phyloP scores from a whole-genome alignment of 2,888 invertebrate species.

The Sminthurinus aureus region DNA sequence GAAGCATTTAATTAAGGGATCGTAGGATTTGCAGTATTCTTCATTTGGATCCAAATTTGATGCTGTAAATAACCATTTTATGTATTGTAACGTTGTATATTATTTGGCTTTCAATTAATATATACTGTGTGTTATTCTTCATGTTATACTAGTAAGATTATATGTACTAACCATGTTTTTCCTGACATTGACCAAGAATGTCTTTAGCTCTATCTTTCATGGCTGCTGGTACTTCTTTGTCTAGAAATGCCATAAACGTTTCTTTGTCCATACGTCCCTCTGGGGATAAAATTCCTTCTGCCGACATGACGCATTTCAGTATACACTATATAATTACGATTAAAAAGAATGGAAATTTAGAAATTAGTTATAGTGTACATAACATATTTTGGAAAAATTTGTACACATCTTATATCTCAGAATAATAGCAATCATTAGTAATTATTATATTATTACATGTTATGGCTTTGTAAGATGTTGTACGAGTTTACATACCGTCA shows the following conservation, averaged over 20 bases:
- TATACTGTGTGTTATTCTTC: neutral
- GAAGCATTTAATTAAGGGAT: slow-evolving; percentile 26
- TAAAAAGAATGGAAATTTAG: neutral
- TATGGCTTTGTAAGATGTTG: no score
- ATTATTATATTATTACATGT: no score
- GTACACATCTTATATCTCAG: no score
- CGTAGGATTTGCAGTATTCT: slow-evolving; percentile 24
- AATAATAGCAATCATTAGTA: no score
- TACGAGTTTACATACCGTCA: slow-evolving; percentile 22
- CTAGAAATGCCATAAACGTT: slow-evolving; percentile 25
- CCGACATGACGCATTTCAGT: slow-evolving; percentile 55
- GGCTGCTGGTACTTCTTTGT: slow-evolving; percentile 21
- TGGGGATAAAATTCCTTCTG: slow-evolving; percentile 42
- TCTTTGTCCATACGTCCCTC: slow-evolving; percentile 33
- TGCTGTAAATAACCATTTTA: neutral
- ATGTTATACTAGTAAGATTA: neutral
- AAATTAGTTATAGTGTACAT: neutral
- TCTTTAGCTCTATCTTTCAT: slow-evolving; percentile 26
- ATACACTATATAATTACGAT: slow-evolving; percentile 46
- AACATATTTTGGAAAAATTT: no score
- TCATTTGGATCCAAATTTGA: slow-evolving; percentile 11
- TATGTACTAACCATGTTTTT: slow-evolving; percentile 15
- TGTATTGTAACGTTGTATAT: no score
- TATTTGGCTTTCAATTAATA: no score
- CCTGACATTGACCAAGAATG: slow-evolving; percentile 21